Evolutionary conservation across 2,113 vertebrate species (phyloP).

Genomic region (Cephalophus harveyi): DNA sequence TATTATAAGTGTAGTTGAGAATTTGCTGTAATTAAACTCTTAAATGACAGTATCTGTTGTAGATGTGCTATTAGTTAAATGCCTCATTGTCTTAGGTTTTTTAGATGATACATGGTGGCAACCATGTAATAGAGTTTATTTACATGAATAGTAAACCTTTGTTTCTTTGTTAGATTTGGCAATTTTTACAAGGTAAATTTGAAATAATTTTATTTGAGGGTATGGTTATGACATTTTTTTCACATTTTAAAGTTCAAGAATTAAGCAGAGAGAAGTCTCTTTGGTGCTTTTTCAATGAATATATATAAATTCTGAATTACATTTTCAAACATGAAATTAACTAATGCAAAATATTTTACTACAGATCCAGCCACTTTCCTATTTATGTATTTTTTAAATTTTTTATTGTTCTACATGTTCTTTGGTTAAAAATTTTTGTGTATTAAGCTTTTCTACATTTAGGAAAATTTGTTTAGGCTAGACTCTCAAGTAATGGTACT

Average conservation of each 20-base stretch:
- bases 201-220: slow-evolving; percentile 17
- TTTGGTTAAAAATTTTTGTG: neutral
- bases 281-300: neutral
- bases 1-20: neutral
- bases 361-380: neutral
- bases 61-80: neutral
- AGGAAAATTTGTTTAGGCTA: neutral
- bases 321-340: slow-evolving; percentile 5
- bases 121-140: neutral
- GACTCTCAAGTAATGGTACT: neutral
- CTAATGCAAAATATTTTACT: neutral
- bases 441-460: slow-evolving; percentile 1
- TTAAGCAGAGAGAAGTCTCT: neutral
- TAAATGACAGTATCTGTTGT: neutral
- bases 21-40: neutral
- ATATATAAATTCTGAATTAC: neutral
- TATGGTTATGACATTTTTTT: neutral
- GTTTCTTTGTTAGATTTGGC: neutral
- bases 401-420: neutral
- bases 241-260: neutral
- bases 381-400: neutral
- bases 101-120: neutral
- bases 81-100: neutral
- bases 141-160: neutral
- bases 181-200: neutral